Evolutionary conservation across 2,797 vertebrate species (phyloP).

Genomic region (Helarctos malayanus): DNA sequence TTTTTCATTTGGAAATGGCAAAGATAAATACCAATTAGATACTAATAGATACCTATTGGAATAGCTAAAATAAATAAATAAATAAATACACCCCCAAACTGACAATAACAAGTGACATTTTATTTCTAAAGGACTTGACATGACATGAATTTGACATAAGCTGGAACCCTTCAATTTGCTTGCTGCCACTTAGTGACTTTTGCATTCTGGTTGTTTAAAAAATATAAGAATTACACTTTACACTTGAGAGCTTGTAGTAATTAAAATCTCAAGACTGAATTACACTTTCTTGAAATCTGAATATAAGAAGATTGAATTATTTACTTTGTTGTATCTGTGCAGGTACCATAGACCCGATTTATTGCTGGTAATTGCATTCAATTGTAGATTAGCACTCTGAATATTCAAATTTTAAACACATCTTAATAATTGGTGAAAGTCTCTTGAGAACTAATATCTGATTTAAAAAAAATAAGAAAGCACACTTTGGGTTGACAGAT

Average conservation of each 20-base stretch:
- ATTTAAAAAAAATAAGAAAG: slow-evolving; percentile 64
- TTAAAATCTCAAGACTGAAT: neutral
- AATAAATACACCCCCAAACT: neutral
- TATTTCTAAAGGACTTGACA: slow-evolving; percentile 19
- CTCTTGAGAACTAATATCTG: slow-evolving; percentile 70
- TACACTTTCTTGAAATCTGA: slow-evolving; percentile 25
- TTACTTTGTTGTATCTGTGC: slow-evolving; percentile 38
- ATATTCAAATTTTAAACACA: slow-evolving; percentile 64
- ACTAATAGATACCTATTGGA: neutral
- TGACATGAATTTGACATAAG: neutral
- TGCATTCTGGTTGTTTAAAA: slow-evolving; percentile 53
- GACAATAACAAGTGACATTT: neutral
- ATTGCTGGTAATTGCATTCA: slow-evolving; percentile 39
- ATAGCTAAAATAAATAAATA: neutral
- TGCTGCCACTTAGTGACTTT: slow-evolving; percentile 22
- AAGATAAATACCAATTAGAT: neutral
- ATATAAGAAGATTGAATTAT: neutral
- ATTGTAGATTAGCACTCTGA: neutral
- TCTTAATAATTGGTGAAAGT: slow-evolving; percentile 64
- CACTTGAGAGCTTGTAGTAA: slow-evolving; percentile 48
- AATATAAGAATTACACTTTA: neutral
- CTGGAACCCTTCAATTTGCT: neutral
- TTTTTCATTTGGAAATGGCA: neutral
- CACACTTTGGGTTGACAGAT: slow-evolving; percentile 18
- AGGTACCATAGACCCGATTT: neutral